phyloP scores from a whole-genome alignment of 2,797 vertebrate species.

The Sparus aurata region DNA sequence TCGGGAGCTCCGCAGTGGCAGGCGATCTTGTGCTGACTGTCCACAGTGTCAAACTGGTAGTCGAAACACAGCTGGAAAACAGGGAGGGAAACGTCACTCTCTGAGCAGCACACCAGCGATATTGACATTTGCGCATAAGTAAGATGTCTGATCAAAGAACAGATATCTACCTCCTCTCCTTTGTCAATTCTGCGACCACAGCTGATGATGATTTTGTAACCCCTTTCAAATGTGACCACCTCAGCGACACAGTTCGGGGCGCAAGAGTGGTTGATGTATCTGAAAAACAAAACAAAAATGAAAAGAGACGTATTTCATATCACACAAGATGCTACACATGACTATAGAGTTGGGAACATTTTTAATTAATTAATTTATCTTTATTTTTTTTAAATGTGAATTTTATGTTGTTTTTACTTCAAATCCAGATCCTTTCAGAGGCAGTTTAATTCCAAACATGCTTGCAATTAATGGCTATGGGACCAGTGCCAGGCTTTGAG shows the following conservation, averaged over 20 bases:
- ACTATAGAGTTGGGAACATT: neutral
- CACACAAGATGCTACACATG: neutral
- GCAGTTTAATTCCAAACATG: neutral
- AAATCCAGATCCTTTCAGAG: neutral
- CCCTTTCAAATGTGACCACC: conserved; percentile 97
- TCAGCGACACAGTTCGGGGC: conserved; percentile 98
- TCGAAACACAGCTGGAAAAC: conserved; percentile 95
- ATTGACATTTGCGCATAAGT: neutral
- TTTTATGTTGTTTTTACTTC: neutral
- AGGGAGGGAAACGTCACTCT: neutral
- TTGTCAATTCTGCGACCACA: conserved; percentile 95
- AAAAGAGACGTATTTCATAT: neutral
- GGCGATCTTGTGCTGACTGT: conserved; percentile 95
- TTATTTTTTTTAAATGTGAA: neutral
- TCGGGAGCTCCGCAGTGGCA: conserved; percentile 97
- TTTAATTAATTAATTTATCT: neutral
- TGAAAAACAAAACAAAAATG: conserved; percentile 58
- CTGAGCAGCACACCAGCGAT: neutral
- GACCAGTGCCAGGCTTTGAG: neutral
- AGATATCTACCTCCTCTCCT: conserved; percentile 93
- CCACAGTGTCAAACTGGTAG: conserved; percentile 95
- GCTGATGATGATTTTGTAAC: conserved; percentile 99
- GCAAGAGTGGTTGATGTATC: conserved; percentile 99
- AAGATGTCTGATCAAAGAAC: neutral
- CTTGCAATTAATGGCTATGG: neutral